These are phyloP conservation scores for Perca fluviatilis DNA, from an alignment of 2,113 vertebrate species.

Conservation along the genomic window DNA sequence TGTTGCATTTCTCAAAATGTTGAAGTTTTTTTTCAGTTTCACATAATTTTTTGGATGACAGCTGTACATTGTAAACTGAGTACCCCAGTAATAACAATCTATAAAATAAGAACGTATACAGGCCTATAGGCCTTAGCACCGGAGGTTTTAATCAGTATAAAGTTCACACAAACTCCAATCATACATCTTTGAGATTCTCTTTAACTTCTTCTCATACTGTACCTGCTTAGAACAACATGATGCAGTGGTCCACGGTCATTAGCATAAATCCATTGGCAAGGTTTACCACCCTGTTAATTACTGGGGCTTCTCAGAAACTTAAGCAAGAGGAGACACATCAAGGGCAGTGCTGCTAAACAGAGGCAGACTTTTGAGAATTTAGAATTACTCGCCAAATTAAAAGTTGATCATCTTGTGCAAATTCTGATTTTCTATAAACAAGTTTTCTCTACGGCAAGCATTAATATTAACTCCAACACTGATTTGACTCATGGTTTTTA, in stretches of 20 bases:
- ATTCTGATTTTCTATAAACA: constrained; percentile 37
- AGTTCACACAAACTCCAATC: constrained; percentile 36
- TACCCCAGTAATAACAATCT: not conserved
- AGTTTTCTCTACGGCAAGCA: constrained; percentile 19
- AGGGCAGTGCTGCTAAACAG: constrained; percentile 50
- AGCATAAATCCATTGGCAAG: constrained; percentile 64
- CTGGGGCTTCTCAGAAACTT: constrained; percentile 37
- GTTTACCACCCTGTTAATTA: constrained; percentile 62
- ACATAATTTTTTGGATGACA: not conserved
- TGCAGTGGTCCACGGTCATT: constrained; percentile 32
- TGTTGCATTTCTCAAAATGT: too few species aligned
- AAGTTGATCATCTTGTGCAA: constrained; percentile 45
- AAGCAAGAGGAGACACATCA: constrained; percentile 54
- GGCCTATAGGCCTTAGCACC: not conserved
- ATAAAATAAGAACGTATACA: not conserved
- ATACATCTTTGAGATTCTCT: constrained; percentile 13
- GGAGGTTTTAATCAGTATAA: not conserved
- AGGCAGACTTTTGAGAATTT: constrained; percentile 36
- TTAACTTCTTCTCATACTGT: constrained; percentile 22
- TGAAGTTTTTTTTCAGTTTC: too few species aligned
- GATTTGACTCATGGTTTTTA: constrained; percentile 33
- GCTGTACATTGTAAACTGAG: not conserved
- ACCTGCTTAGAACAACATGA: constrained; percentile 28
- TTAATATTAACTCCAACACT: constrained; percentile 34
- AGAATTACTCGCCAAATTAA: constrained; percentile 30